phyloP scores from a whole-genome alignment of 1,140 invertebrate genomes.

The Ceratina japonica region DNA sequence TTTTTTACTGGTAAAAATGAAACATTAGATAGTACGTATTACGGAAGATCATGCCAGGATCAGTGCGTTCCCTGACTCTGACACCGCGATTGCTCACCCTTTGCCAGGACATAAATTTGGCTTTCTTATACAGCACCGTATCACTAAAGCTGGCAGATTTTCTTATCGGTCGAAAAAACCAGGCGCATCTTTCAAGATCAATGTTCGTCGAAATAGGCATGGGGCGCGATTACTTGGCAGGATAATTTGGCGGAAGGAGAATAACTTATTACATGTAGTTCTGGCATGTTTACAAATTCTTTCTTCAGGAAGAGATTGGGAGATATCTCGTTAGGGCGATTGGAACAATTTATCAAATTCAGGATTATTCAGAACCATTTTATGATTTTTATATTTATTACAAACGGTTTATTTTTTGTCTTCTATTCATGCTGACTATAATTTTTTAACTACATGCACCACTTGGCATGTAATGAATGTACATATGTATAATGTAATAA shows the following conservation, averaged over 20 bases:
- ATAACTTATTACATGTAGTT: slow-evolving; percentile 36
- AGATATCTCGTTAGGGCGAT: background rate
- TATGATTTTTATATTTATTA: too few species aligned
- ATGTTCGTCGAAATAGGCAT: slow-evolving; percentile 23
- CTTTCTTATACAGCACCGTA: slow-evolving; percentile 13
- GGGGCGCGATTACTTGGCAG: slow-evolving; percentile 45
- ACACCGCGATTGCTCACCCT: slow-evolving; percentile 23
- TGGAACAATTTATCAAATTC: background rate
- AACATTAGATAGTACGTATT: too few species aligned
- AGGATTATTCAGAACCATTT: too few species aligned
- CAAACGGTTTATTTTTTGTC: too few species aligned
- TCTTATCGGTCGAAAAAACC: slow-evolving; percentile 5
- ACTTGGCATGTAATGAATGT: too few species aligned
- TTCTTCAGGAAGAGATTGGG: too few species aligned
- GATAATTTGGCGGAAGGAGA: slow-evolving; percentile 27
- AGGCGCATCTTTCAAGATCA: slow-evolving; percentile 42
- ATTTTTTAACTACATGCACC: too few species aligned
- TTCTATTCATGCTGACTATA: too few species aligned
- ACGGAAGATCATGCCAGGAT: background rate
- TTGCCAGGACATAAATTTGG: slow-evolving; percentile 42
- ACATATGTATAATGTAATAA: too few species aligned
- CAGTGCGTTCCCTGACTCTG: background rate
- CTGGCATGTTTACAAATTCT: slow-evolving; percentile 15
- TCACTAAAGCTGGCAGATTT: slow-evolving; percentile 13
- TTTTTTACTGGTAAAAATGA: too few species aligned